phyloP scores from a whole-genome alignment of 2,113 vertebrate species.

The Microcebus griseorufus region DNA sequence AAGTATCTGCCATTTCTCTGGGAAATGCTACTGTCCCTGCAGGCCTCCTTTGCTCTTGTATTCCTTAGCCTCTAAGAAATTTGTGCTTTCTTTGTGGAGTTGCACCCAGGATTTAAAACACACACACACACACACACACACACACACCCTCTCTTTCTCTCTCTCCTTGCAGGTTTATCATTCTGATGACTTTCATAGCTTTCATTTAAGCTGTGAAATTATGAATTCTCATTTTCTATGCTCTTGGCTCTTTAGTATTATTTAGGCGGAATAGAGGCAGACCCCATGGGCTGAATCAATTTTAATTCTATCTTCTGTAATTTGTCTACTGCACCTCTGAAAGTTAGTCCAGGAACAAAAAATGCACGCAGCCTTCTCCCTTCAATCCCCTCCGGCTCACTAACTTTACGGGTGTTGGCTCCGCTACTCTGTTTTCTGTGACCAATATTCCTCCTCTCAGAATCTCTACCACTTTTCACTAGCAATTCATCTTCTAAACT shows the following conservation, averaged over 20 bases:
- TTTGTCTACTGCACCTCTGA: slow-evolving; percentile 70
- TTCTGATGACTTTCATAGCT: slow-evolving; percentile 67
- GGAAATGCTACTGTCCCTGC: background rate
- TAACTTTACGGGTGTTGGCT: slow-evolving; percentile 11
- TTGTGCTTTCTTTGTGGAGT: slow-evolving; percentile 72
- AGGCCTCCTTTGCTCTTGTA: slow-evolving; percentile 25
- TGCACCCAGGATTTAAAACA: slow-evolving; percentile 51
- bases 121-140: background rate
- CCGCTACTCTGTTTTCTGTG: slow-evolving; percentile 8
- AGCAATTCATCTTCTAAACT: slow-evolving; percentile 55
- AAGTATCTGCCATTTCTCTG: background rate
- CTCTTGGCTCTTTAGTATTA: slow-evolving; percentile 58
- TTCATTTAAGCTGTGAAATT: slow-evolving; percentile 71
- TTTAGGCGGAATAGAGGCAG: slow-evolving; percentile 66
- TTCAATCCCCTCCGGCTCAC: slow-evolving; percentile 39
- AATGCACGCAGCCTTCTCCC: background rate
- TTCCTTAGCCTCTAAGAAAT: slow-evolving; percentile 53
- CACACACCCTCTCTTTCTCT: slow-evolving; percentile 30
- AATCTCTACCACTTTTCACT: slow-evolving; percentile 24
- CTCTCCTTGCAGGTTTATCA: slow-evolving; percentile 65
- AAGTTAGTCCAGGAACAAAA: slow-evolving; percentile 34
- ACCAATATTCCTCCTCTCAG: slow-evolving; percentile 40
- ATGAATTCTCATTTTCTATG: slow-evolving; percentile 72
- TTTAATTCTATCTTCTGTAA: slow-evolving; percentile 74
- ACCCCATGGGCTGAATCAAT: slow-evolving; percentile 69